Conservation (phyloP, 2,888 invertebrate genomes). For the Pterostichus niger region DNA sequence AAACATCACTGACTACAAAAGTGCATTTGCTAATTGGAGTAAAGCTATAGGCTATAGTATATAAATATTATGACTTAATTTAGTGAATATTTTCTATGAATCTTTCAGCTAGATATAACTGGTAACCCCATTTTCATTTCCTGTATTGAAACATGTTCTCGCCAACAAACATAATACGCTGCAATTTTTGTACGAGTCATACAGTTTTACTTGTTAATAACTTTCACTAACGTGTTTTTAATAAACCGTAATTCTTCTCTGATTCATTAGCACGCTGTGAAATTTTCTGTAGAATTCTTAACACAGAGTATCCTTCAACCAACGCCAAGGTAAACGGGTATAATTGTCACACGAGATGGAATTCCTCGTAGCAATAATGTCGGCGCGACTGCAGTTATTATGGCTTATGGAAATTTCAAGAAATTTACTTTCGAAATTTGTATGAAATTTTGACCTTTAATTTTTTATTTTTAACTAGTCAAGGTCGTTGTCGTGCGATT, state of each 20-base stretch:
- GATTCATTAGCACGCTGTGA: neutral
- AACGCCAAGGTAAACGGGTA: slow-evolving; percentile 3
- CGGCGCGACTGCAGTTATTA: slow-evolving; percentile 5
- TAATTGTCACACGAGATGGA: neutral
- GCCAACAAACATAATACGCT: neutral
- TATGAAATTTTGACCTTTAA: slow-evolving; percentile 45
- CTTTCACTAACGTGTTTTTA: slow-evolving; percentile 28
- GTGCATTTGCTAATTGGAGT: too few species aligned
- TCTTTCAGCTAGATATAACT: neutral
- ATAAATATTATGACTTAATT: too few species aligned
- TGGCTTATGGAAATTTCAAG: slow-evolving; percentile 30
- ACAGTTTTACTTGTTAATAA: neutral
- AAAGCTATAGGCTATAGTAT: too few species aligned
- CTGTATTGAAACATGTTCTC: slow-evolving; percentile 7
- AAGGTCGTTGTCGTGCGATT: slow-evolving; percentile 41
- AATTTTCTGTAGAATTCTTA: neutral
- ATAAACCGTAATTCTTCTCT: slow-evolving; percentile 12
- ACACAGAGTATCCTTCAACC: slow-evolving; percentile 4
- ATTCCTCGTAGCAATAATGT: too few species aligned
- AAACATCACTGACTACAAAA: too few species aligned
- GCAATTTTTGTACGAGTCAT: neutral
- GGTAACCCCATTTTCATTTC: slow-evolving; percentile 18
- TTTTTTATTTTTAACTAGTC: slow-evolving; percentile 30
- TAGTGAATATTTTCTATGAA: neutral
- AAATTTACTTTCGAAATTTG: slow-evolving; percentile 48